These are phyloP conservation scores for Bothrops jararaca DNA, from an alignment of 2,113 vertebrate species.

Conservation along the genomic window DNA sequence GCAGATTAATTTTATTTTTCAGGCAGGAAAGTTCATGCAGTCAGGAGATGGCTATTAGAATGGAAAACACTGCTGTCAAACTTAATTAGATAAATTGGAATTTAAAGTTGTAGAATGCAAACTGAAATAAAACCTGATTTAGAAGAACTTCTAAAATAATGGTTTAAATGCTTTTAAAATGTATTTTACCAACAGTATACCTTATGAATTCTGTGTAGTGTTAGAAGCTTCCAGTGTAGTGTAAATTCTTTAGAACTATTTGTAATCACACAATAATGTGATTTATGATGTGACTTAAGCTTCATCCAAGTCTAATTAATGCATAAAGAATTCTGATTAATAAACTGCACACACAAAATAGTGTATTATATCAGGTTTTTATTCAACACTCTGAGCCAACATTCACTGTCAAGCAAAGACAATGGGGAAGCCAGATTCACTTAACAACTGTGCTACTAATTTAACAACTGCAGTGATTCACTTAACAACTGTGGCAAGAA, in stretches of 20 bases:
- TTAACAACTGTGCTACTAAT: too few relatives aligned
- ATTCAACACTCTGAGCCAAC: neutral
- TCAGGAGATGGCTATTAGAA: neutral
- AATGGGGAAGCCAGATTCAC: too few relatives aligned
- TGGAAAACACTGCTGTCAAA: neutral
- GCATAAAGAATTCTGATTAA: neutral
- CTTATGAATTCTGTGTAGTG: accelerated
- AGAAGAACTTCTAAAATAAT: neutral
- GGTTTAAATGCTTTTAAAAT: neutral
- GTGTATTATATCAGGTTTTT: neutral
- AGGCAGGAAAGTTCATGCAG: accelerated
- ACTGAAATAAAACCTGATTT: neutral
- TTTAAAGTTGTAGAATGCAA: neutral
- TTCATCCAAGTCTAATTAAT: neutral
- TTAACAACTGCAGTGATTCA: too few relatives aligned
- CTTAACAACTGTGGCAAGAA: neutral
- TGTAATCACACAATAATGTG: neutral
- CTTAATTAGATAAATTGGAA: neutral
- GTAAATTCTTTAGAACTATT: neutral
- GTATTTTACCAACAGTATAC: neutral
- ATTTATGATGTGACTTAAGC: neutral
- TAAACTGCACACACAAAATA: neutral
- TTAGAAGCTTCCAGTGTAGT: neutral
- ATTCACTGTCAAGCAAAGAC: neutral
- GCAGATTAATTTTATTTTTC: neutral